Base-by-base conservation (phyloP, 2,113 vertebrate species). In the Montifringilla adamsi region DNA sequence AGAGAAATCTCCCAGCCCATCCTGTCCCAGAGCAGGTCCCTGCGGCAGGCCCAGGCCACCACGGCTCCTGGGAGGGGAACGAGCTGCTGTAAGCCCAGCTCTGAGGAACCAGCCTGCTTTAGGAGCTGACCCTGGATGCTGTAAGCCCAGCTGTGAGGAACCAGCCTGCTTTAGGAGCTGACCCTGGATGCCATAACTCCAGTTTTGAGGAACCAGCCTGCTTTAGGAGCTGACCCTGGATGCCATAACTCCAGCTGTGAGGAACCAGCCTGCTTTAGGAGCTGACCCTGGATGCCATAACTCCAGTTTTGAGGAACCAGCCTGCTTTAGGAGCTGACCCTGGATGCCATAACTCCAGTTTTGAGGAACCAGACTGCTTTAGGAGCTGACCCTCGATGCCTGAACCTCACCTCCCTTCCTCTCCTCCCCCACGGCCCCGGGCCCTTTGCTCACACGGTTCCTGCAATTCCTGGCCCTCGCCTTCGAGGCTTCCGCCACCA, bases 401-500 rank as follows among this genome's bases (percentile, higher is more conserved):
- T 62, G 18, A 41, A 81, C 35, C 80, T 39, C 26, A 44, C 13
- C 82, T 75, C 67, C 41, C 63, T 15, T 37, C 73, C 62, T 15
- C 77, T 39, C 66, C 28, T 59, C 68, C 69, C 69, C 31, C 59
- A 11, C 6, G 2, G 37, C 44, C 69, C 82, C 10, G 2, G 67
- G 67, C 94, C 83, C 64, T 62, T 56, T 4, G 75, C 77, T 82
- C 77, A 2, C 77, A 59, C 33, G 10, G 77, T 10, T 74, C 86
- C 52, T 82, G 60, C 69, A 56, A 77, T 75, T 88, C 94, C 90
- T 50, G 88, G 93, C 94, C 90, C 91, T 19, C 0, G 14, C 58
- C 84, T 90, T 13, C 37, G 27, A 86, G 73, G 63, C 79, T 94
- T 79, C 94, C 81, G 77, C 95, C 93, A 79, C 95, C 96, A 96